These are phyloP conservation scores for Lochmaea crataegi DNA, from an alignment of 2,888 invertebrate species.

Conservation along the genomic window DNA sequence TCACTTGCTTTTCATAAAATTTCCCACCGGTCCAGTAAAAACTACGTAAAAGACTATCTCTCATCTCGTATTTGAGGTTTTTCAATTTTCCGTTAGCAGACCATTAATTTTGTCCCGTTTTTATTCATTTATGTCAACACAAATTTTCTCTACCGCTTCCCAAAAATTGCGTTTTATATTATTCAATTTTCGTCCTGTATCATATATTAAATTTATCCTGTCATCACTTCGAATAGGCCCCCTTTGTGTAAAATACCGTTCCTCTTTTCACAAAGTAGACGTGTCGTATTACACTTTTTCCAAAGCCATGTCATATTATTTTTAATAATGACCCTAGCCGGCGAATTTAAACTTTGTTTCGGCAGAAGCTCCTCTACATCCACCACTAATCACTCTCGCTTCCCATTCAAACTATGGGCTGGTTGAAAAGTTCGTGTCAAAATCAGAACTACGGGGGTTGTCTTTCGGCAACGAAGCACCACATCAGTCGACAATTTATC, in stretches of 20 bases:
- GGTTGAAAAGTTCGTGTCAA: too few species aligned
- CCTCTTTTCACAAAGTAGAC: slow-evolving; percentile 5
- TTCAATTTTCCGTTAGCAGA: background rate
- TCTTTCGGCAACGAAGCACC: too few species aligned
- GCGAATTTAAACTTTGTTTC: background rate
- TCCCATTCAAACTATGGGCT: background rate
- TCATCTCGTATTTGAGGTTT: background rate
- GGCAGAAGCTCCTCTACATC: background rate
- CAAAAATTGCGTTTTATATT: background rate
- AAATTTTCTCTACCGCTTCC: background rate
- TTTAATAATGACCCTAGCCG: slow-evolving; percentile 1
- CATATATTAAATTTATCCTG: slow-evolving; percentile 6
- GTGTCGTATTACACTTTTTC: slow-evolving; percentile 1
- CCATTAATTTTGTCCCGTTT: background rate
- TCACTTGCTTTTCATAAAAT: too few species aligned
- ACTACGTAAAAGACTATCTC: background rate
- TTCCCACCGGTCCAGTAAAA: background rate
- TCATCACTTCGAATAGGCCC: background rate
- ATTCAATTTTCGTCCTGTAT: slow-evolving; percentile 5
- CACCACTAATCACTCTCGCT: background rate
- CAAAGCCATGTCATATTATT: slow-evolving; percentile 9
- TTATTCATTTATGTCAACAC: background rate
- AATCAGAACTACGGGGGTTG: too few species aligned
- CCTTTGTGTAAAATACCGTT: background rate
- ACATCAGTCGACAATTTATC: too few species aligned